phyloP scores from a whole-genome alignment of 2,888 invertebrate species.

The Neuroscelio doddi region DNA sequence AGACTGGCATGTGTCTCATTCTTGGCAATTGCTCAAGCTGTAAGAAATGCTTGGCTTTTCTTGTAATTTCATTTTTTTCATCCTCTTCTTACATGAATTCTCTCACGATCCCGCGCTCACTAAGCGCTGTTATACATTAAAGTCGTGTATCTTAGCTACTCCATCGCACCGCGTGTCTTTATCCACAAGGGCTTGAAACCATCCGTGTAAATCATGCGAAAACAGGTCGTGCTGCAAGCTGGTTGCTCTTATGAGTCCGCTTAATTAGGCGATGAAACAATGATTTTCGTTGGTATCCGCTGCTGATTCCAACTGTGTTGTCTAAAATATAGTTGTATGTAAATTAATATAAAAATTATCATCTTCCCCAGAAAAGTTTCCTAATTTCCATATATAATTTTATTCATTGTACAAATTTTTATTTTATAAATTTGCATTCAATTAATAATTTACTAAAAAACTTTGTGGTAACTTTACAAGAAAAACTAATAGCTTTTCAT shows the following conservation, averaged over 20 bases:
- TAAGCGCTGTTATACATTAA: slow-evolving; percentile 59
- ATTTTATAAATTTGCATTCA: no score
- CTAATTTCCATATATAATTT: no score
- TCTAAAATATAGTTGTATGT: slow-evolving; percentile 34
- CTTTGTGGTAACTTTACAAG: no score
- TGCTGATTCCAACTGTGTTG: slow-evolving; percentile 31
- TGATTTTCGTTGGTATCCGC: slow-evolving; percentile 49
- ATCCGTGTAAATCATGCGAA: slow-evolving; percentile 61
- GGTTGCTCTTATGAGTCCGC: slow-evolving; percentile 44
- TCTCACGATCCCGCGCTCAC: slow-evolving; percentile 61
- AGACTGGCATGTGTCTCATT: slow-evolving; percentile 21
- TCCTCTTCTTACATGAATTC: slow-evolving; percentile 56
- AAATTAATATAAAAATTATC: no score
- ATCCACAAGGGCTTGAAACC: slow-evolving; percentile 52
- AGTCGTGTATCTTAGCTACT: slow-evolving; percentile 63
- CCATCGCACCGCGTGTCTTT: slow-evolving; percentile 61
- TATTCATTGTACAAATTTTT: no score
- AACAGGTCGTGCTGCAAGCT: slow-evolving; percentile 47
- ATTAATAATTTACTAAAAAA: no score
- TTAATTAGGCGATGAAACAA: slow-evolving; percentile 59
- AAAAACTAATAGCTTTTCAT: no score
- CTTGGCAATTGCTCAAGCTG: slow-evolving; percentile 17
- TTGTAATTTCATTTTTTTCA: slow-evolving; percentile 18
- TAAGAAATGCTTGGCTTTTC: slow-evolving; percentile 15
- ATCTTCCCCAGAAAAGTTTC: no score